Conservation (phyloP, 2,888 invertebrate species). For the Drosophila nigritarsus region DNA sequence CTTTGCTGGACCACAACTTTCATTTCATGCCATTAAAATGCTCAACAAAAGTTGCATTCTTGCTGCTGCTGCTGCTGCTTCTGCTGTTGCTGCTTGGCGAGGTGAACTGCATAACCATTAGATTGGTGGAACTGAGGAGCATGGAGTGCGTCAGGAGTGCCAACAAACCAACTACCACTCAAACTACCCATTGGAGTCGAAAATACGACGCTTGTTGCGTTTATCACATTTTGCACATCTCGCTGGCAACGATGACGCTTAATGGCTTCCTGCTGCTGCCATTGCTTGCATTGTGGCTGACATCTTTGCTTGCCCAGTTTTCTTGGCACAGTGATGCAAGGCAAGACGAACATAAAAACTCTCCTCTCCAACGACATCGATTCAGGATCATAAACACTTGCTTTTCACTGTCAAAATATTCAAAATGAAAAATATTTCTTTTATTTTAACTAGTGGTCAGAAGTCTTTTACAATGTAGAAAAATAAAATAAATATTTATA, state of each 20-base stretch:
- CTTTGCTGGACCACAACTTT: conserved; percentile 55
- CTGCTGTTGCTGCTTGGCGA: background rate
- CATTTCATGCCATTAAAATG: conserved; percentile 42
- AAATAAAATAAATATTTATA: background rate
- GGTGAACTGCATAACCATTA: conserved; percentile 62
- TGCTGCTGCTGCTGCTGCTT: conserved; percentile 22
- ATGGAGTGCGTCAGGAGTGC: conserved; percentile 3
- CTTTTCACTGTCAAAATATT: no score
- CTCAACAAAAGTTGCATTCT: conserved; percentile 62
- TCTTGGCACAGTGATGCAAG: conserved; percentile 7
- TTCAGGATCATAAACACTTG: background rate
- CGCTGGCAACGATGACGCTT: conserved; percentile 47
- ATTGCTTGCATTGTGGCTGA: conserved; percentile 34
- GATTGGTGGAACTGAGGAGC: conserved; percentile 1
- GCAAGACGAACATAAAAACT: background rate
- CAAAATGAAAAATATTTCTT: no score
- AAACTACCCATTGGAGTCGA: conserved; percentile 47
- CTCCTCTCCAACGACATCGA: background rate
- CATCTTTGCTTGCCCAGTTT: conserved; percentile 46
- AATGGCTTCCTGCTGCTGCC: conserved; percentile 65
- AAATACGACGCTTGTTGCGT: conserved; percentile 62
- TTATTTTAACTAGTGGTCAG: no score
- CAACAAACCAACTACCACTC: conserved; percentile 1
- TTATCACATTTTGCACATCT: conserved; percentile 69
- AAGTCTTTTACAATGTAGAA: no score